These are phyloP conservation scores for Lycia hirtaria DNA, from an alignment of 2,888 invertebrate genomes.

Conservation along the genomic window DNA sequence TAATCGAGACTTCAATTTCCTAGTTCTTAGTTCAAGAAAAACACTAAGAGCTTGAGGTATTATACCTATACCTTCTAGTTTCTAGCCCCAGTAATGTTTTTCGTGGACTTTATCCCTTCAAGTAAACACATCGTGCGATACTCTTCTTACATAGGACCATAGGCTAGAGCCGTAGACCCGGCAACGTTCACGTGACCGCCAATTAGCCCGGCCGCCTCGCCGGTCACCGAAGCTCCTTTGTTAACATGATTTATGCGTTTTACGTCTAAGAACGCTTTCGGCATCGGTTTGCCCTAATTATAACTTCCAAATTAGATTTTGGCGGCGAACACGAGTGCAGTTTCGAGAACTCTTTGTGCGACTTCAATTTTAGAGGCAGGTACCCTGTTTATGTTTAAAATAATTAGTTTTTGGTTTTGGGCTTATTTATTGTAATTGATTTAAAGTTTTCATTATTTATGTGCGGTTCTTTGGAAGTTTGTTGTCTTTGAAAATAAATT, in stretches of 20 bases:
- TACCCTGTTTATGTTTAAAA: not conserved
- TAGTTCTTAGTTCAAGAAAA: too few relatives aligned
- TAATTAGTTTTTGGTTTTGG: not conserved
- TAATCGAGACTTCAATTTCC: too few relatives aligned
- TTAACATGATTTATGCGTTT: slow-evolving; percentile 73
- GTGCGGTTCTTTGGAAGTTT: not conserved
- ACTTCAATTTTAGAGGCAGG: slow-evolving; percentile 2
- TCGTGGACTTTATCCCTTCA: too few relatives aligned
- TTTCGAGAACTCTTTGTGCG: slow-evolving; percentile 24
- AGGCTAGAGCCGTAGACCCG: not conserved
- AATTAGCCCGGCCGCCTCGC: slow-evolving; percentile 67
- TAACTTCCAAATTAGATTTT: slow-evolving; percentile 38
- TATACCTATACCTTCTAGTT: too few relatives aligned
- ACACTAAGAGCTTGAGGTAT: too few relatives aligned
- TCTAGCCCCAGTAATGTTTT: too few relatives aligned
- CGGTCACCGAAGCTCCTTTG: slow-evolving; percentile 63
- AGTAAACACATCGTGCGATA: not conserved
- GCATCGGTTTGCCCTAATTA: slow-evolving; percentile 40
- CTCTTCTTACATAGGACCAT: slow-evolving; percentile 7
- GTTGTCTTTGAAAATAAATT: too few relatives aligned
- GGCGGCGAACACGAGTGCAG: slow-evolving; percentile 30
- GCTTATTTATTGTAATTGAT: not conserved
- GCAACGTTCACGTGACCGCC: slow-evolving; percentile 38
- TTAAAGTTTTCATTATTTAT: not conserved
- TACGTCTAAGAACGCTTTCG: slow-evolving; percentile 45